A percentile compares a stretch with the other conserved stretches of the same genome.
Conservation (phyloP, 2,113 vertebrate genomes). For the Cryptotis parvus region DNA sequence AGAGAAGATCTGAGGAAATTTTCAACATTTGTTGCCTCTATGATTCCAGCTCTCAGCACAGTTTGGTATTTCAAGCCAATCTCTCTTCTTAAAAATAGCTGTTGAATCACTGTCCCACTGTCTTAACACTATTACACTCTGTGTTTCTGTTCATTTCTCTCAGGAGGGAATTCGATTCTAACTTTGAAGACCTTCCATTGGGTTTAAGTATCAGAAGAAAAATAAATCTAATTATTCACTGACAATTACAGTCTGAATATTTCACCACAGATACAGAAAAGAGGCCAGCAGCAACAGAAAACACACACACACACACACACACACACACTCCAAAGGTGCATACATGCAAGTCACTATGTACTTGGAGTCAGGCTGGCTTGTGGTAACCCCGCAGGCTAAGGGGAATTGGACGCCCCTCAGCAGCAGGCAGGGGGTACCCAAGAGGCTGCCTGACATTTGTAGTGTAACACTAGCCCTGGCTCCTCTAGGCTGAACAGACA, state of each 20-base stretch:
- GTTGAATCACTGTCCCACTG: conserved; percentile 49
- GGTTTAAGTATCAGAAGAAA: conserved; percentile 76
- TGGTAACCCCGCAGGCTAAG: background rate
- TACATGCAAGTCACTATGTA: conserved; percentile 75
- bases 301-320: conserved; percentile 50
- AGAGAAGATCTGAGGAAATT: background rate
- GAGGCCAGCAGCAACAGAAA: conserved; percentile 68
- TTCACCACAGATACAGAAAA: conserved; percentile 71
- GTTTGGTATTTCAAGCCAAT: conserved; percentile 51
- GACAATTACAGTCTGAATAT: conserved; percentile 79
- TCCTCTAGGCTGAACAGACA: conserved; percentile 1
- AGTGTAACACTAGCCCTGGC: background rate
- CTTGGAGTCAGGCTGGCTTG: conserved; percentile 53
- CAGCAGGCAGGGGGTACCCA: background rate
- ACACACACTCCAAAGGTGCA: conserved; percentile 55
- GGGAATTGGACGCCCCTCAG: background rate
- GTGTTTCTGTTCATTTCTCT: conserved; percentile 71
- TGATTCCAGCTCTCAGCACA: background rate
- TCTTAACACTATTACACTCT: conserved; percentile 50
- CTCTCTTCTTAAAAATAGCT: conserved; percentile 68
- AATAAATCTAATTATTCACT: conserved; percentile 70
- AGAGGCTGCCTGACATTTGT: background rate
- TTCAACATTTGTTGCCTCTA: background rate
- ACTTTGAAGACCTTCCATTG: conserved; percentile 67
- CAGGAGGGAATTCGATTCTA: conserved; percentile 61